phyloP scores from a whole-genome alignment of 2,888 invertebrate genomes.

The Sympetrum striolatum region DNA sequence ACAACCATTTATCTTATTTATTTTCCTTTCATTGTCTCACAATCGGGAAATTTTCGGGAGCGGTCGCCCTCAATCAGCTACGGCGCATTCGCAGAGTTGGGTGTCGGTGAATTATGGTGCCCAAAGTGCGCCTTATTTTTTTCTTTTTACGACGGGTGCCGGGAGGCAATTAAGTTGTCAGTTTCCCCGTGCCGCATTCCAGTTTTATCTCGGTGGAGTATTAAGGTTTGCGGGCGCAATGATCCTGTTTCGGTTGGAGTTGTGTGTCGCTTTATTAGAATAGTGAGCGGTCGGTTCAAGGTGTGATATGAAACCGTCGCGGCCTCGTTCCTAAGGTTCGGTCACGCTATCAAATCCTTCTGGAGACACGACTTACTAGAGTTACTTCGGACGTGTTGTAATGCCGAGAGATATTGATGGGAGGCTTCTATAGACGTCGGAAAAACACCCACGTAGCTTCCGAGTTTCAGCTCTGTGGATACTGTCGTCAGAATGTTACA shows the following conservation, averaged over 20 bases:
- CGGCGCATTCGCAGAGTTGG: neutral
- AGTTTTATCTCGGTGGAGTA: neutral
- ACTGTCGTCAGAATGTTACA: no score
- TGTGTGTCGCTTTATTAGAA: neutral
- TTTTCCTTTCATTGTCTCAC: neutral
- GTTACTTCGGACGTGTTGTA: slow-evolving; percentile 16
- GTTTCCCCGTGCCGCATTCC: neutral
- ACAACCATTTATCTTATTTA: neutral
- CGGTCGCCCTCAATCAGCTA: neutral
- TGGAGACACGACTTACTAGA: slow-evolving; percentile 14
- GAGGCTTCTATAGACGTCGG: neutral
- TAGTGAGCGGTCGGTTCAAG: neutral
- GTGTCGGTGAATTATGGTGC: neutral
- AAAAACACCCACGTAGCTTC: neutral
- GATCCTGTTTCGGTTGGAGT: neutral
- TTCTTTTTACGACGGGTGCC: neutral
- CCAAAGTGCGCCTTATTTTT: neutral
- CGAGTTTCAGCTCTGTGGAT: neutral
- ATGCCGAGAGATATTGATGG: neutral
- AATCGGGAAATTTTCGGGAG: neutral
- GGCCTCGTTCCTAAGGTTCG: slow-evolving; percentile 12
- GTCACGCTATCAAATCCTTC: slow-evolving; percentile 15
- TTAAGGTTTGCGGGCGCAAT: neutral
- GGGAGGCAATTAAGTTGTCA: neutral
- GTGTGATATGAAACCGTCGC: slow-evolving; percentile 8